Evolutionary conservation across 2,113 vertebrate genomes (phyloP).

Genomic region (Alces alces): DNA sequence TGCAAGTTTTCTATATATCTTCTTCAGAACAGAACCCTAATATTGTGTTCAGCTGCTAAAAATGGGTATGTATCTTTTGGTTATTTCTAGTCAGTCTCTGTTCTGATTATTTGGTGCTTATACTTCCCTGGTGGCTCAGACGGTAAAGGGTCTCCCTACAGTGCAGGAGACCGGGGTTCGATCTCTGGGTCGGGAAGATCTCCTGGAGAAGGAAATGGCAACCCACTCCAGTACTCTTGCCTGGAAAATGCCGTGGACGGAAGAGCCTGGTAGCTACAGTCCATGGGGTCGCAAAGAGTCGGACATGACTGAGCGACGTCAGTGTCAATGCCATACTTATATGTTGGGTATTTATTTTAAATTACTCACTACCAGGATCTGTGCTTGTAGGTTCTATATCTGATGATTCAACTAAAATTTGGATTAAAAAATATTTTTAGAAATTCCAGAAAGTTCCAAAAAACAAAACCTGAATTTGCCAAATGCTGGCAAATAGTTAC

Average conservation of each 20-base stretch:
- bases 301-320: too few species aligned
- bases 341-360: not conserved
- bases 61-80: not conserved
- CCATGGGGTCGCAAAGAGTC: too few species aligned
- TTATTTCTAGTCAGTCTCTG: not conserved
- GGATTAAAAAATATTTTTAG: not conserved
- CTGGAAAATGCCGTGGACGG: too few species aligned
- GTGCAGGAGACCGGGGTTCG: too few species aligned
- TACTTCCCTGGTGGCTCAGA: too few species aligned
- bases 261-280: too few species aligned
- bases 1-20: not conserved
- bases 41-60: not conserved
- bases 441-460: not conserved
- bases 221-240: too few species aligned
- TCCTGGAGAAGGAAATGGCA: too few species aligned
- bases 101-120: not conserved
- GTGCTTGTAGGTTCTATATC: not conserved
- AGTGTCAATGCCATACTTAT: not conserved
- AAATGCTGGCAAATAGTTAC: not conserved
- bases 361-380: not conserved
- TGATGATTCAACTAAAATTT: not conserved
- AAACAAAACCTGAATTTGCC: not conserved
- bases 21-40: not conserved
- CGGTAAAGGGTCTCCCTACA: too few species aligned
- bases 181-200: too few species aligned